Conservation (phyloP, 1,140 invertebrate genomes). For the Glomeris maerens region DNA sequence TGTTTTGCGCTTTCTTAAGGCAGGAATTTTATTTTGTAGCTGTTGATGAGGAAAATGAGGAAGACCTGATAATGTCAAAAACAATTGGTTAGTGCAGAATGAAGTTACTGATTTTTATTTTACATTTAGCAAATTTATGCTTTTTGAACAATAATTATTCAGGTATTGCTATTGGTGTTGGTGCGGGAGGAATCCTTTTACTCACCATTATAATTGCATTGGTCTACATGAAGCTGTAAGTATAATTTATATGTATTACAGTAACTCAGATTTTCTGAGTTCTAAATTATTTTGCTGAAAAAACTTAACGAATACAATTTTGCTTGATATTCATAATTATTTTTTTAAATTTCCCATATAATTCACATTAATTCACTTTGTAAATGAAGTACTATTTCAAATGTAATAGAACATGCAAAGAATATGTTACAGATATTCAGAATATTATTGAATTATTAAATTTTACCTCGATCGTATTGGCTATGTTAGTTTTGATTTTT, state of each 20-base stretch:
- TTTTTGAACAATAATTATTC: slow-evolving; percentile 20
- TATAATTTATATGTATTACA: slow-evolving; percentile 8
- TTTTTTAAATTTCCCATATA: too few species aligned
- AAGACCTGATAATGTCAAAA: slow-evolving; percentile 1
- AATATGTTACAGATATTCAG: too few species aligned
- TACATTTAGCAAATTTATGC: slow-evolving; percentile 20
- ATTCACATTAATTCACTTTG: too few species aligned
- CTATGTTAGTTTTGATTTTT: too few species aligned
- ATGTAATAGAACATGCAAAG: too few species aligned
- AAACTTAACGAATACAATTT: too few species aligned
- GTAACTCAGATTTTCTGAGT: not conserved
- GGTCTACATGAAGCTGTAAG: slow-evolving; percentile 30
- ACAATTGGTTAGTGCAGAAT: slow-evolving; percentile 9
- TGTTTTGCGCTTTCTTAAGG: not conserved
- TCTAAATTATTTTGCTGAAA: not conserved
- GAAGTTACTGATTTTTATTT: slow-evolving; percentile 15
- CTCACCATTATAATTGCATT: slow-evolving; percentile 26
- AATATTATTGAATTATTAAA: too few species aligned
- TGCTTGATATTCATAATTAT: too few species aligned
- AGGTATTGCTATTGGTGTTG: slow-evolving; percentile 31
- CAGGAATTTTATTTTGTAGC: not conserved
- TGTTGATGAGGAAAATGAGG: not conserved
- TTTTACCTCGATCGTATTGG: too few species aligned
- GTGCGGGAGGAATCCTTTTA: slow-evolving; percentile 24
- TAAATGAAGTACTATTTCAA: too few species aligned